A percentile compares a stretch with the other conserved stretches of the same genome.
Evolutionary conservation across 2,888 invertebrate genomes (phyloP).

Genomic region (Liopterus haemorrhoidalis): DNA sequence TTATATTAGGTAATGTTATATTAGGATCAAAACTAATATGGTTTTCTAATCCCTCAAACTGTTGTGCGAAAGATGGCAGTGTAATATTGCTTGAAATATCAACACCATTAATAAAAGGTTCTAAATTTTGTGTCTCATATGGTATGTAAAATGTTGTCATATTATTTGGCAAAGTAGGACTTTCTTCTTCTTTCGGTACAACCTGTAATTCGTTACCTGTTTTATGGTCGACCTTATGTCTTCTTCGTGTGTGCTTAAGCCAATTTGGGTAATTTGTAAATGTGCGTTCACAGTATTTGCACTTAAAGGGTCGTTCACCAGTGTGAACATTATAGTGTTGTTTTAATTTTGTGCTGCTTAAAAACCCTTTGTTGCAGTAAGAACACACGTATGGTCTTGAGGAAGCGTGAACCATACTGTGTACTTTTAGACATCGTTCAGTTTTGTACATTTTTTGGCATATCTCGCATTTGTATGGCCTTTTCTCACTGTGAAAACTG

Average conservation of each 20-base stretch:
- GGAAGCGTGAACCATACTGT: conserved; percentile 51
- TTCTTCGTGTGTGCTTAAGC: conserved; percentile 53
- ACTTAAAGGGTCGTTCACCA: conserved; percentile 51
- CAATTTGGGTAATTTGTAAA: conserved; percentile 56
- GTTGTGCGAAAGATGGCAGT: no score
- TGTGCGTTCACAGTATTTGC: conserved; percentile 51
- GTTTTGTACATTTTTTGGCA: conserved; percentile 54
- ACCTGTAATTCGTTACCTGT: conserved; percentile 38
- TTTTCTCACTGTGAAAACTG: conserved; percentile 44
- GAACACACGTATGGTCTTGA: conserved; percentile 51
- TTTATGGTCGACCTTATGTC: conserved; percentile 48
- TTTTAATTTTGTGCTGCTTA: conserved; percentile 52
- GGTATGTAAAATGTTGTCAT: no score
- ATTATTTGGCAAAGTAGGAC: conserved; percentile 6
- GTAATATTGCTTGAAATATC: conserved; percentile 18
- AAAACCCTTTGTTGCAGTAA: conserved; percentile 53
- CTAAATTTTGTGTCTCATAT: no score
- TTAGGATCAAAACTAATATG: background rate
- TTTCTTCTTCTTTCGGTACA: conserved; percentile 32
- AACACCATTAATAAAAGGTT: conserved; percentile 5
- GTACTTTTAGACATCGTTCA: conserved; percentile 53
- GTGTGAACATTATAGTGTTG: conserved; percentile 56
- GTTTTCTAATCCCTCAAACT: no score
- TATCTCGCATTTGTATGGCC: conserved; percentile 46
- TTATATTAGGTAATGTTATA: conserved; percentile 4